Base-by-base conservation (phyloP, 2,888 invertebrate genomes). In the Hirtodrosophila duncani region DNA sequence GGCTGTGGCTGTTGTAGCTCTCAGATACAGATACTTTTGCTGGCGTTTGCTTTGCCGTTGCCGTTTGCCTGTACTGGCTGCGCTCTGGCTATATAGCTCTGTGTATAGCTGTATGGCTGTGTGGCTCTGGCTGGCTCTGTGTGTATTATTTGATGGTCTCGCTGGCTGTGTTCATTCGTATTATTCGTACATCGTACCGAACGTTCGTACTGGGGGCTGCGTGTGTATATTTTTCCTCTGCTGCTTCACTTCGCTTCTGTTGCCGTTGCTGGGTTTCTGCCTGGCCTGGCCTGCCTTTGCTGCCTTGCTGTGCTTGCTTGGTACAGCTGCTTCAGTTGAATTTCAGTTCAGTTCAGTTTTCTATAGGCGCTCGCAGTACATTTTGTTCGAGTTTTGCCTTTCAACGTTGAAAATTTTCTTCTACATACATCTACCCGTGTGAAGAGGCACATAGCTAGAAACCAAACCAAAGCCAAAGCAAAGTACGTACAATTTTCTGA, bases 291-390 rank as follows among this genome's bases (percentile, higher is more conserved):
- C 44, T 27, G n/a, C 29, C 26, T 20, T 34, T 14, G 57, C 36
- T 10, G 18, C 18, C 10, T 33, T 18, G 36, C 21, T 36, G 16
- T 33, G 30, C n/a, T 66, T 71, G 80, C 80, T 52, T 72, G 82
- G 75, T 75, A 75, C 75, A 75, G 75, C 75, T 82, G 75, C 75
- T 81, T 81, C 75, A 75, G 75, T 81, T 74, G 66, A 82, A 82
- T 75, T 72, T 75, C 82, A 75, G 75, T 75, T 62, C 62, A 62
- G 62, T 62, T 75, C 82, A 81, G 82, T 72, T 77, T 80, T 74
- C 82, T 75, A 75, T 75, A 71, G 77, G 56, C 67, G 61, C 57
- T 74, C 69, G 63, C 79, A 80, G 81, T 78, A 79, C 72, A 67
- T 71, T 74, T 74, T 61, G 72, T 79, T 72, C 71, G 70, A 63